These are phyloP conservation scores for Macaria liturata DNA, from an alignment of 2,888 invertebrate species.

Conservation along the genomic window DNA sequence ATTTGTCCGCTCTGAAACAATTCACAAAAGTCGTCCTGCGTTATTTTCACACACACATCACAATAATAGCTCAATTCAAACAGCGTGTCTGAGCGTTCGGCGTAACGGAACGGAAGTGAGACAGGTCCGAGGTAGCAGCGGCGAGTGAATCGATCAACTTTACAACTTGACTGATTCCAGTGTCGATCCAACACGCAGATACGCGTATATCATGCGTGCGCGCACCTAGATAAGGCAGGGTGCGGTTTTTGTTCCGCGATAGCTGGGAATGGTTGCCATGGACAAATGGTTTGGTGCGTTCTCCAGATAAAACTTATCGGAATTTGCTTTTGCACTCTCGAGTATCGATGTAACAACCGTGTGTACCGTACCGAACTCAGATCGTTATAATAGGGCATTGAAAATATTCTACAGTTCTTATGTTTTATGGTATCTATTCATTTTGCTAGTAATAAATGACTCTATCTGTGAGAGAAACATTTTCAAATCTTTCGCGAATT, in stretches of 20 bases:
- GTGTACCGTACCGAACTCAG: no score
- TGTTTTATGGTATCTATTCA: no score
- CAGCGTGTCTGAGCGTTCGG: conserved; percentile 37
- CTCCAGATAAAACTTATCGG: neutral
- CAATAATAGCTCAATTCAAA: conserved; percentile 46
- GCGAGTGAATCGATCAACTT: conserved; percentile 48
- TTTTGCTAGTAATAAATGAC: no score
- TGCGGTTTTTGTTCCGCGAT: conserved; percentile 8
- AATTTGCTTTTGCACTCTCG: conserved; percentile 5
- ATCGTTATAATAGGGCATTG: no score
- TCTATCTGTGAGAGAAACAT: no score
- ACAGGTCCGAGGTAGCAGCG: conserved; percentile 42
- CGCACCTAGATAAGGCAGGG: conserved; percentile 18
- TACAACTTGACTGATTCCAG: conserved; percentile 41
- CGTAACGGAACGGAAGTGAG: conserved; percentile 54
- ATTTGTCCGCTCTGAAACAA: neutral
- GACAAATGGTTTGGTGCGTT: conserved; percentile 4
- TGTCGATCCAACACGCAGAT: conserved; percentile 28
- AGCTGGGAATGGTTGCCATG: neutral
- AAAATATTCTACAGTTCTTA: no score
- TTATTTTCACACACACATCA: conserved; percentile 32
- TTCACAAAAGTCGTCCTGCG: neutral
- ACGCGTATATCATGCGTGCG: conserved; percentile 9
- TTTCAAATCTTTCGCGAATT: no score
- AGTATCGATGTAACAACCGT: no score